phyloP scores from a whole-genome alignment of 2,113 vertebrate genomes.

The Macaca nemestrina region DNA sequence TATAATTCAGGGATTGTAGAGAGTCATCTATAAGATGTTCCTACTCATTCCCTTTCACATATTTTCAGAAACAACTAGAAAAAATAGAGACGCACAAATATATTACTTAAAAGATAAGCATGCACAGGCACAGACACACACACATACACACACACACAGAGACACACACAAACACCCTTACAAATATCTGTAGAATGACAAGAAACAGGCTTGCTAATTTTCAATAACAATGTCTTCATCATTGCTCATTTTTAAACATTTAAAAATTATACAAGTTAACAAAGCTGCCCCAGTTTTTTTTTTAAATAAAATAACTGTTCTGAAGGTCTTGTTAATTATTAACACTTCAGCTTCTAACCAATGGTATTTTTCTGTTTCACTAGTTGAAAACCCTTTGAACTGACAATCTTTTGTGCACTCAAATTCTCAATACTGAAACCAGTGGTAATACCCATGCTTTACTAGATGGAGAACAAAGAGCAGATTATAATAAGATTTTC shows the following conservation, averaged over 20 bases:
- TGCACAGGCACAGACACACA: too few relatives aligned
- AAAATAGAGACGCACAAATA: not conserved
- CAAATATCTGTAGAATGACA: not conserved
- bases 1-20: not conserved
- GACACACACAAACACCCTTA: not conserved
- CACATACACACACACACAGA: not conserved
- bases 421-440: constrained; percentile 46
- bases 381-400: constrained; percentile 63
- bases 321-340: constrained; percentile 18
- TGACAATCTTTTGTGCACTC: constrained; percentile 51
- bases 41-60: not conserved
- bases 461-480: constrained; percentile 62
- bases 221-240: not conserved
- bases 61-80: not conserved
- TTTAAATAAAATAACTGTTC: constrained; percentile 12
- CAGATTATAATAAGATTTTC: constrained; percentile 48
- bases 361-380: not conserved
- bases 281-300: not conserved
- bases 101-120: not conserved
- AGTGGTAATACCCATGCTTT: constrained; percentile 62
- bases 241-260: not conserved
- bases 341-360: constrained; percentile 17
- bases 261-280: not conserved
- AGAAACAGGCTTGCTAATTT: not conserved
- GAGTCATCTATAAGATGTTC: not conserved